A percentile compares a stretch with the other conserved stretches of the same genome.
Evolutionary conservation across 1,140 invertebrate genomes (phyloP).

Genomic region (Linepithema humile): DNA sequence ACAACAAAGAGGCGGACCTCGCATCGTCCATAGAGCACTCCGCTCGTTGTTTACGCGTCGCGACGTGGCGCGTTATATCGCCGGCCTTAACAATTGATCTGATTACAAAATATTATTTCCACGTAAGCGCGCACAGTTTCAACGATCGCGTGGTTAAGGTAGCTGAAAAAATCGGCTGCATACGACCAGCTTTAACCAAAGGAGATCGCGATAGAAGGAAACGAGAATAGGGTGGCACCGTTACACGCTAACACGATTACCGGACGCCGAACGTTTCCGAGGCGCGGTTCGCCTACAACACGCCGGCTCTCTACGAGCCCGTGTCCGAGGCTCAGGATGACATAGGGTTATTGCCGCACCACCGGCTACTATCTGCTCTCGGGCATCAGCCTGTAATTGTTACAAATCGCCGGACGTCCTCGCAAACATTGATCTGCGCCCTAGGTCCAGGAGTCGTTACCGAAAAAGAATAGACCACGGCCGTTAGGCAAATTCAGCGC

Average conservation of each 20-base stretch:
- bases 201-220: conserved; percentile 48
- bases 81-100: not conserved
- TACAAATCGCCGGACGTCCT: conserved; percentile 70
- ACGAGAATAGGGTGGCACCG: conserved; percentile 62
- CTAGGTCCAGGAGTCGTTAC: conserved; percentile 26
- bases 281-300: conserved; percentile 60
- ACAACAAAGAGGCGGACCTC: not conserved
- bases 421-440: conserved; percentile 66
- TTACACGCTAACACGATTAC: conserved; percentile 76
- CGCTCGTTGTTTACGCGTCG: not conserved
- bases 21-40: not conserved
- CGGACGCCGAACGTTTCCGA: conserved; percentile 66
- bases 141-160: conserved; percentile 5
- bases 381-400: conserved; percentile 71
- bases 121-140: not conserved
- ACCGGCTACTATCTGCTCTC: conserved; percentile 60
- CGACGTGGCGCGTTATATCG: not conserved
- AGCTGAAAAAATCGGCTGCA: not conserved
- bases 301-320: conserved; percentile 61
- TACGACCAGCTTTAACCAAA: conserved; percentile 47
- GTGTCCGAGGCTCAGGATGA: conserved; percentile 65
- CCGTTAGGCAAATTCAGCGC: not conserved
- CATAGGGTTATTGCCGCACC: conserved; percentile 73
- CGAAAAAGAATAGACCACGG: conserved; percentile 1
- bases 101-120: conserved; percentile 57